Evolutionary conservation across 2,113 vertebrate genomes (phyloP), one percentile per base, ranked within the genome.

Genomic region (Melanerpes formicivorus): DNA sequence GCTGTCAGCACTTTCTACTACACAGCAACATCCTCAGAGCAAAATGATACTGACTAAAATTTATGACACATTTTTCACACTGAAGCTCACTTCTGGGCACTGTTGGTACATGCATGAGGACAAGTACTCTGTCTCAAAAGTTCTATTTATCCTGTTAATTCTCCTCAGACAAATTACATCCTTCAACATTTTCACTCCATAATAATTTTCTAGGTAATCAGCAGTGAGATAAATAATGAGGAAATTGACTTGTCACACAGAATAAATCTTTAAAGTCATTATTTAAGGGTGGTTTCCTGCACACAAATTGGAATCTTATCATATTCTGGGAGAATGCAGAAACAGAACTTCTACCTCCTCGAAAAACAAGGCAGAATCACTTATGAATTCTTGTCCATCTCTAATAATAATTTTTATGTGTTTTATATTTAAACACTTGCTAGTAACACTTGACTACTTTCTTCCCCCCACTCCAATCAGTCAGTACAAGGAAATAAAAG

Each of bases 71-170:
- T 21, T 76, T 91, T 76, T 87, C 44, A 81, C 1, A 5, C 34
- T 59, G 56, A 7, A 11, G 17, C 30, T 84, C n/a, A 65, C 23
- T 89, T 59, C 29, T 26, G 77, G 77, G 14, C 44, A 44, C 9
- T 71, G 4, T 2, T 54, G 32, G 12, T 26, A 60, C 3, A 63
- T 0, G 1, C 7, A 54, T 1, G 3, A 76, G 19, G 25, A 92
- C 6, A 64, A 83, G 8, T 12, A 77, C 7, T 80, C 63, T 12
- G 16, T 56, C n/a, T 80, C 23, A 3, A 76, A 42, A 55, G 63
- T 14, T 66, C 14, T 77, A 17, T 55, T 59, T 52, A 76, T 12
- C 8, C 26, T 60, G 5, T 48, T 80, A 80, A 56, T 64, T 88
- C 14, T 52, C 12, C 5, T 14, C 8, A 71, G 22, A 84, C 14